A percentile compares a stretch with the other conserved stretches of the same genome.
Evolutionary conservation across 37 sponge, comb jelly and placozoan species (phyloP).

Genomic region (Agelas oroides): DNA sequence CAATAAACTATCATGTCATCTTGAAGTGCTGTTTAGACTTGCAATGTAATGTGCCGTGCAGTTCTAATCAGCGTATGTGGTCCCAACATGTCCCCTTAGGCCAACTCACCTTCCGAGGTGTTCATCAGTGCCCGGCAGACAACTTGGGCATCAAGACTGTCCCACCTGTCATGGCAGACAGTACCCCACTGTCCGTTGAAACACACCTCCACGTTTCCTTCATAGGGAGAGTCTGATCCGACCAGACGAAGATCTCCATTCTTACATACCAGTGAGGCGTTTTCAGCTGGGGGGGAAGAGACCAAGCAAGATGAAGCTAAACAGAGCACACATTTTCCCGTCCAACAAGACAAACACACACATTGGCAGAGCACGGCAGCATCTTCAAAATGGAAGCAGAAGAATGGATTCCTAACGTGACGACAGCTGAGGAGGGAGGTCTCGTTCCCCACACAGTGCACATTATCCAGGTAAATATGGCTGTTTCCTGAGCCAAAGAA

Average conservation of each 20-base stretch:
- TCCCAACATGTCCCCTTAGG: neutral
- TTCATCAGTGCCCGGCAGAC: constrained; percentile 35
- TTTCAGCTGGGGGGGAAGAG: constrained; percentile 19
- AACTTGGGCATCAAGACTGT: constrained; percentile 15
- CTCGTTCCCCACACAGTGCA: constrained; percentile 46
- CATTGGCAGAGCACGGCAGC: constrained; percentile 19
- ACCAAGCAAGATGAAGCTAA: neutral
- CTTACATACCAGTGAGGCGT: constrained; percentile 8
- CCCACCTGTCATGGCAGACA: constrained; percentile 34
- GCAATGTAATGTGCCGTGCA: no score
- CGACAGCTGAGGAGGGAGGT: neutral
- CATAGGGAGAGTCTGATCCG: constrained; percentile 7
- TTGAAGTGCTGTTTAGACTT: no score
- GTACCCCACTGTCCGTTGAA: constrained; percentile 55
- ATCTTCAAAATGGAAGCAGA: constrained; percentile 47
- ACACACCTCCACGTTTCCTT: constrained; percentile 45
- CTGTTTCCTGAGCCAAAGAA: constrained; percentile 41
- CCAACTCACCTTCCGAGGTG: neutral
- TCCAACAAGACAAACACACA: no score
- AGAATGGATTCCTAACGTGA: neutral
- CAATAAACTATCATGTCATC: no score
- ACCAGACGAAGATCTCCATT: constrained; percentile 47
- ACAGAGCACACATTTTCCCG: no score
- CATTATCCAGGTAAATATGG: neutral
- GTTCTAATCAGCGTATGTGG: no score